phyloP scores from a whole-genome alignment of 2,113 vertebrate genomes.

The Perca fluviatilis region DNA sequence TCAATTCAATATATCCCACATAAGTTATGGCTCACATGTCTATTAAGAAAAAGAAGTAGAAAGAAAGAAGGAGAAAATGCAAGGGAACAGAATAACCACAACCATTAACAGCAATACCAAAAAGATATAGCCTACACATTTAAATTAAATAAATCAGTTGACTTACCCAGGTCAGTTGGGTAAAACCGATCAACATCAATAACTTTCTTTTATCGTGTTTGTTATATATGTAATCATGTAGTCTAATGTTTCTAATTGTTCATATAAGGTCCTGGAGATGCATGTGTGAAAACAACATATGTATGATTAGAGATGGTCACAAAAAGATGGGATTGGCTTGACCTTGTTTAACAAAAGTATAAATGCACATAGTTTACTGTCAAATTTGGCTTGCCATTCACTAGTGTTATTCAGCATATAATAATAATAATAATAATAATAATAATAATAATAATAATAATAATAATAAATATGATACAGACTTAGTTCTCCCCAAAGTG shows the following conservation, averaged over 20 bases:
- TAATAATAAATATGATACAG: background rate
- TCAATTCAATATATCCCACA: too few species aligned
- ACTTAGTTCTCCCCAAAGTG: background rate
- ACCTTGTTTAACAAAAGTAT: background rate
- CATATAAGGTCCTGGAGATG: background rate
- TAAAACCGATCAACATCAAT: too few species aligned
- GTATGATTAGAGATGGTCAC: background rate
- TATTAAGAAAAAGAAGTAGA: background rate
- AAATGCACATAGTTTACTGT: background rate
- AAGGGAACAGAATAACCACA: background rate
- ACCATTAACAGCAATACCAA: background rate
- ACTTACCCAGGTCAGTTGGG: too few species aligned
- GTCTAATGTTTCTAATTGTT: background rate
- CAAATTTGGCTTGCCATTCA: background rate
- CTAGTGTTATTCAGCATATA: background rate
- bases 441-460: too few species aligned
- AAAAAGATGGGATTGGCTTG: background rate
- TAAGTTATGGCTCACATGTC: background rate
- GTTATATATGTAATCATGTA: background rate
- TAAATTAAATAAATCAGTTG: too few species aligned
- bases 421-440: too few species aligned
- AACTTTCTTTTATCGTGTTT: too few species aligned
- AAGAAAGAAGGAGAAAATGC: background rate
- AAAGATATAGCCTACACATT: background rate
- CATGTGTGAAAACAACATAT: background rate